These are phyloP conservation scores for Neocrepidodera transversa DNA, from an alignment of 2,888 invertebrate genomes.

Conservation along the genomic window DNA sequence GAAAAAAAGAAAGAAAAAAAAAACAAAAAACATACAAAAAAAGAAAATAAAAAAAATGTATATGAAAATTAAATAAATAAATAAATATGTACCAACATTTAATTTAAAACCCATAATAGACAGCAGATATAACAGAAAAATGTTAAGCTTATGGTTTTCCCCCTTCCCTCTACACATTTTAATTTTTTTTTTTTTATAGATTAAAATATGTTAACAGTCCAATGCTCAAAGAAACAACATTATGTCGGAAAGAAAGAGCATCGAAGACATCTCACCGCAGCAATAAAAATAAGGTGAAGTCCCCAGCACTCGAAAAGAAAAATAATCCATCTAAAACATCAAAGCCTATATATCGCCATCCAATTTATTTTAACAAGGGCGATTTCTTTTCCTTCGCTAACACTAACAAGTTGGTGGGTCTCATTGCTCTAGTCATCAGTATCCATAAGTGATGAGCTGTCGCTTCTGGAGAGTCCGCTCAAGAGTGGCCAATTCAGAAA, in stretches of 20 bases:
- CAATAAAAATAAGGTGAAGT: constrained; percentile 30
- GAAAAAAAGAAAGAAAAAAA: no score
- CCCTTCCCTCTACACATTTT: no score
- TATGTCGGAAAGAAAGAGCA: not conserved
- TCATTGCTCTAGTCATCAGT: constrained; percentile 79
- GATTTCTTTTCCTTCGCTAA: constrained; percentile 40
- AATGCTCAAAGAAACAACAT: no score
- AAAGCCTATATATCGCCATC: constrained; percentile 58
- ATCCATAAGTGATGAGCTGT: constrained; percentile 76
- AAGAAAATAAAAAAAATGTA: no score
- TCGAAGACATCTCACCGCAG: constrained; percentile 16
- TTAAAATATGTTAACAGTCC: no score
- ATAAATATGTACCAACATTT: no score
- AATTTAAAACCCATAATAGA: no score
- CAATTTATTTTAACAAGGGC: constrained; percentile 61
- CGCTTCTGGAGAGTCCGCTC: constrained; percentile 47
- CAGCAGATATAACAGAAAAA: no score
- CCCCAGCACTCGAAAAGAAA: constrained; percentile 32
- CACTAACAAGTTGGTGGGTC: constrained; percentile 58
- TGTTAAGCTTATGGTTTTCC: no score
- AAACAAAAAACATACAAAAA: no score
- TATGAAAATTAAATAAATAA: no score
- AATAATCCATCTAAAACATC: constrained; percentile 51
- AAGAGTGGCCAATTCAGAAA: constrained; percentile 55
- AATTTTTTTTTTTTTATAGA: no score